Conservation (phyloP, 1,140 invertebrate genomes). For the Geopemphigus sp. region DNA sequence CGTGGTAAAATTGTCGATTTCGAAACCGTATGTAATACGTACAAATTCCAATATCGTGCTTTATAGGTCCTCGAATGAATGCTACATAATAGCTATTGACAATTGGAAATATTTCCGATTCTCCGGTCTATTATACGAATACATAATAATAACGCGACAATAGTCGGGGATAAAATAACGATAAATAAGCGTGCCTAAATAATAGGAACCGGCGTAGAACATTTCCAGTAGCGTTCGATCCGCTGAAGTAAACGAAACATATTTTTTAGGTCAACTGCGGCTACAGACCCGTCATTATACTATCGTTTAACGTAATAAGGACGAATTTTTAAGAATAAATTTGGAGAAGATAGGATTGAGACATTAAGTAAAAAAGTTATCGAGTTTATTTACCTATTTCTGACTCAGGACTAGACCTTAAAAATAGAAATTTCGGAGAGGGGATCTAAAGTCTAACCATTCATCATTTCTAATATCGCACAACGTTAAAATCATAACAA, state of each 20-base stretch:
- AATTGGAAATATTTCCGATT: conserved; percentile 24
- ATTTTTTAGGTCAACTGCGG: conserved; percentile 11
- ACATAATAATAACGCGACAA: background rate
- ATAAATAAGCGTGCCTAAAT: conserved; percentile 19
- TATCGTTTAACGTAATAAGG: too few relatives aligned
- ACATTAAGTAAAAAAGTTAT: too few relatives aligned
- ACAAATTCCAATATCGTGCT: background rate
- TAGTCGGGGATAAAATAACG: background rate
- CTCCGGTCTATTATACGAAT: conserved; percentile 18
- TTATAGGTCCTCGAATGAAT: background rate
- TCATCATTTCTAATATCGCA: too few relatives aligned
- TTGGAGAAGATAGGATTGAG: too few relatives aligned
- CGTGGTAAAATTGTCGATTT: background rate
- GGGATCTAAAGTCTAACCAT: too few relatives aligned
- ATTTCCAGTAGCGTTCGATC: conserved; percentile 21
- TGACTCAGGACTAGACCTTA: too few relatives aligned
- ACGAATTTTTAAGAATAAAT: too few relatives aligned
- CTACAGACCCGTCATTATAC: too few relatives aligned
- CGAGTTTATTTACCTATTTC: too few relatives aligned
- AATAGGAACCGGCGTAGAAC: background rate
- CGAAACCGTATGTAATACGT: background rate
- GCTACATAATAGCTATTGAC: background rate
- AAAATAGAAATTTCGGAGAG: too few relatives aligned
- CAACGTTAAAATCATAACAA: too few relatives aligned
- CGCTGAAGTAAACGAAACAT: background rate